Evolutionary conservation across 2,888 invertebrate genomes (phyloP), one percentile per base, ranked within the genome.

Genomic region (Geophilus truncorum): DNA sequence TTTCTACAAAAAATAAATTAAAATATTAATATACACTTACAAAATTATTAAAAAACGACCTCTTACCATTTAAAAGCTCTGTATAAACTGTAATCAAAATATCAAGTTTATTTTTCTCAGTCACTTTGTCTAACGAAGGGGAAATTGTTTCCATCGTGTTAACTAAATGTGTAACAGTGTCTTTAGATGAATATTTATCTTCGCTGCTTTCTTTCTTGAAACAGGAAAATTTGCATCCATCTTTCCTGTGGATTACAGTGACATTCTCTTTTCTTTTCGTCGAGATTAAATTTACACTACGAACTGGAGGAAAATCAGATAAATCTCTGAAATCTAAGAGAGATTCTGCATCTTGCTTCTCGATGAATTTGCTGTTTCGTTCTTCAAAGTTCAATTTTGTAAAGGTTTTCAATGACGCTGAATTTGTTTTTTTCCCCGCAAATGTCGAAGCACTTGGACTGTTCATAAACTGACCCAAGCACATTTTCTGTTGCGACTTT

Each of bases 1-100:
- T 90, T 34, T 32, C 81, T 80, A 34, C 23, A 23, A 84, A 83
- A 10, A 25, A 70, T 15, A 51, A 81, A 32, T 34, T 15, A 77
- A 45, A 51, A 15, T 32, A 80, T 4, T 9, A 77, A 23, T 25
- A 25, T 25, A 1, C 21, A 23, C 23, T 10, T n/a, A 62, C n/a
- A 62, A 62, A 1, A 5, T 3, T 1, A 57, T 1, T 5, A 62
- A 18, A 62, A 62, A 1, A 62, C 10, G 10, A 12, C 4, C 15
- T 25, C 12, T 10, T 70, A 70, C 70, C 70, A 28, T 28, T 70
- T 15, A 70, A 28, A 70, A 70, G 28, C n/a, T 23, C 10, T 1
- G 28, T 25, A n/a, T 70, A 70, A 10, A 70, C 70, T 0, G 10
- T 1, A 70, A 70, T 70, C 10, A 70, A 28, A 0, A 70, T 70